Evolutionary conservation across 2,113 vertebrate species (phyloP).

Genomic region (Atrichornis clamosus): DNA sequence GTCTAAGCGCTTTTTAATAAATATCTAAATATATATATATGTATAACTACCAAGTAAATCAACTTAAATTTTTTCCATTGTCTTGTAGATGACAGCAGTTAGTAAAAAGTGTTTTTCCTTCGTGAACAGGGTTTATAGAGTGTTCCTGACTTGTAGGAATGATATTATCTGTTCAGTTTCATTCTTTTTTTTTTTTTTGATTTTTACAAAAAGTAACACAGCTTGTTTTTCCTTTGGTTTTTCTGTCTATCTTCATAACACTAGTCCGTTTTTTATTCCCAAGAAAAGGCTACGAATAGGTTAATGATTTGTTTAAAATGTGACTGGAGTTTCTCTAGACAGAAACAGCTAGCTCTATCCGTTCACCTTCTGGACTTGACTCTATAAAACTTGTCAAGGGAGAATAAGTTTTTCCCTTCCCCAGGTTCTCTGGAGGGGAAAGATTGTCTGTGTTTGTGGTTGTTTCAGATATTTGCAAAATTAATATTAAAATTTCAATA

Average conservation of each 20-base stretch:
- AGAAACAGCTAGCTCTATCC: not conserved
- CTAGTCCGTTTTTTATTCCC: not conserved
- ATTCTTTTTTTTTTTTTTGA: not conserved
- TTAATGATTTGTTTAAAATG: not conserved
- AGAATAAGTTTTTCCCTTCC: not conserved
- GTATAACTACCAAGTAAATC: not conserved
- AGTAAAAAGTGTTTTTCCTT: not conserved
- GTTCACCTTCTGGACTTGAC: not conserved
- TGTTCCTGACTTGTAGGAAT: not conserved
- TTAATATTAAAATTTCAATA: not conserved
- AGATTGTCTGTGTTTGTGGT: not conserved
- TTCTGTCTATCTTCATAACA: not conserved
- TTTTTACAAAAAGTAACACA: not conserved
- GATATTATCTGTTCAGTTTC: not conserved
- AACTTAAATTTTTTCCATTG: not conserved
- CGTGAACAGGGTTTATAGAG: not conserved
- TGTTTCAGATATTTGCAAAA: not conserved
- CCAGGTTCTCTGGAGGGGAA: not conserved
- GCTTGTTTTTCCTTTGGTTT: not conserved
- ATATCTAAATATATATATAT: conserved; percentile 3
- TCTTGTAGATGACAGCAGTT: not conserved
- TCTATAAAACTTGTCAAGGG: not conserved
- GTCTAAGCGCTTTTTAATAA: conserved; percentile 30
- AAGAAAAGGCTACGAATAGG: not conserved
- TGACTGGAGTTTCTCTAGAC: not conserved